Evolutionary conservation across 2,888 invertebrate genomes (phyloP).

Genomic region (Melanchra persicariae): DNA sequence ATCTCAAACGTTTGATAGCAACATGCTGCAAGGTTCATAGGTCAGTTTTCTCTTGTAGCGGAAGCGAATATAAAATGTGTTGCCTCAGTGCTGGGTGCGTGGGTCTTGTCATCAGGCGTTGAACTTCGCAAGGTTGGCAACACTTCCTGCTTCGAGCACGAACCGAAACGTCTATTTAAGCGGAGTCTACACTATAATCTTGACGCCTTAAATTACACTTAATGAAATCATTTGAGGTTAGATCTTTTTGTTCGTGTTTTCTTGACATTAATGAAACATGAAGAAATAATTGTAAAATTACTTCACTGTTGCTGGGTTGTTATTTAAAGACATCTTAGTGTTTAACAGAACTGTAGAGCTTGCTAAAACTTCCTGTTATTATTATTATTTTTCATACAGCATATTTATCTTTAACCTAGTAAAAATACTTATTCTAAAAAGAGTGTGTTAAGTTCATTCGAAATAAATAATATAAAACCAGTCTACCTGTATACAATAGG

Average conservation of each 20-base stretch:
- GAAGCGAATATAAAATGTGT: conserved; percentile 77
- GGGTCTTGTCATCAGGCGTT: conserved; percentile 76
- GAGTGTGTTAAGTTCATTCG: background rate
- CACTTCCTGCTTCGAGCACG: conserved; percentile 78
- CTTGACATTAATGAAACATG: conserved; percentile 32
- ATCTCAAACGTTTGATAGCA: conserved; percentile 70
- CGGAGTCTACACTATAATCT: conserved; percentile 64
- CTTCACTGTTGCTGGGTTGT: background rate
- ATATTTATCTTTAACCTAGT: background rate
- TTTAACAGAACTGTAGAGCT: background rate
- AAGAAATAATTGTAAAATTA: background rate
- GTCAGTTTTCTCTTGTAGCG: conserved; percentile 83
- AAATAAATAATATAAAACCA: background rate
- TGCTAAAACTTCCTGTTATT: background rate
- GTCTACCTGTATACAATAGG: too few relatives aligned
- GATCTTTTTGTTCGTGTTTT: conserved; percentile 38
- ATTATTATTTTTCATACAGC: background rate
- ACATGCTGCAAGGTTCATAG: conserved; percentile 75
- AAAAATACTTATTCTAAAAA: background rate
- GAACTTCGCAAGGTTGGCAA: conserved; percentile 82
- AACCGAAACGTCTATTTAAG: conserved; percentile 70
- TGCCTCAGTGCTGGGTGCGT: conserved; percentile 61
- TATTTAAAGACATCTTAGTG: background rate
- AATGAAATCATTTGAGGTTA: conserved; percentile 51
- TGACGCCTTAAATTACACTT: conserved; percentile 46